phyloP scores from a whole-genome alignment of 2,888 invertebrate genomes.

The Seira sanloemensis region DNA sequence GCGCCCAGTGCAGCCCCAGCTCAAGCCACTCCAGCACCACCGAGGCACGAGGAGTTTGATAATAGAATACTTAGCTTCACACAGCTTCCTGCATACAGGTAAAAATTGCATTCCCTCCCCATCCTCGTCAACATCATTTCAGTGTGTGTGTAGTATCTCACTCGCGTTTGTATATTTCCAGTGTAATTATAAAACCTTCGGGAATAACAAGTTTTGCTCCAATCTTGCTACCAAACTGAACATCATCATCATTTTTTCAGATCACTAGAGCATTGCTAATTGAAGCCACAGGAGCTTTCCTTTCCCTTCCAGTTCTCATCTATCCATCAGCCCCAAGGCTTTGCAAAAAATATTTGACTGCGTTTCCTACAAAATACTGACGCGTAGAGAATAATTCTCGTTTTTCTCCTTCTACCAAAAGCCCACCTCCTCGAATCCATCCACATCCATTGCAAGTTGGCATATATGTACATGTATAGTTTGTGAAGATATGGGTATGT shows the following conservation, averaged over 20 bases:
- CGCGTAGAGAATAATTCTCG: neutral
- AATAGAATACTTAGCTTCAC: constrained; percentile 89
- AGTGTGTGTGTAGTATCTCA: neutral
- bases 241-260: constrained; percentile 1
- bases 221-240: neutral
- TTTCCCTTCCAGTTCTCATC: neutral
- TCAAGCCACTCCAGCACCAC: constrained; percentile 54
- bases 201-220: constrained; percentile 8
- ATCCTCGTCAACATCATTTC: neutral
- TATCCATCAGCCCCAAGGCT: neutral
- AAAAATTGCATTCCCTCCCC: constrained; percentile 53
- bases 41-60: constrained; percentile 80
- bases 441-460: too few species aligned
- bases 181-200: neutral
- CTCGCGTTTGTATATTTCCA: neutral
- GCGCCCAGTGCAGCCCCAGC: constrained; percentile 16
- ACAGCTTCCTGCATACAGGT: constrained; percentile 79
- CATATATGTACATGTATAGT: too few species aligned
- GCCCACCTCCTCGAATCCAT: neutral
- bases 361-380: too few species aligned
- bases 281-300: constrained; percentile 35
- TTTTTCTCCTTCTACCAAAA: neutral
- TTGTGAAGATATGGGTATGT: too few species aligned
- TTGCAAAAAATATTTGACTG: neutral
- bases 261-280: constrained; percentile 47